These are phyloP conservation scores for Sus cebifrons DNA, from an alignment of 2,797 vertebrate genomes.

Conservation along the genomic window DNA sequence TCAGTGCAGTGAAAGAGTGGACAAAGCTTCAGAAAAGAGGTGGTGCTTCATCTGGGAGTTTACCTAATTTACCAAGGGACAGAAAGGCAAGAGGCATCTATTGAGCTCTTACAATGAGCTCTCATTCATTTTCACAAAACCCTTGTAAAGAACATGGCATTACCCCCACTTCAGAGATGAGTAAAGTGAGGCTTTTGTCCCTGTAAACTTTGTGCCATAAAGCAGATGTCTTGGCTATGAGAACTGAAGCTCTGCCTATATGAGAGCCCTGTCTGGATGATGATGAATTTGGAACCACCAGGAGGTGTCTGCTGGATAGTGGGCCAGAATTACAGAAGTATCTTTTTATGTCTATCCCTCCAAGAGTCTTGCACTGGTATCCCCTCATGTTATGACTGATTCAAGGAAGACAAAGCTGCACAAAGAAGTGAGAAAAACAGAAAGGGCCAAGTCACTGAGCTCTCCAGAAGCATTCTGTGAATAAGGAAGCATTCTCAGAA, in stretches of 20 bases:
- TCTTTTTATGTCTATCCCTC: not conserved
- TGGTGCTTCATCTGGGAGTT: not conserved
- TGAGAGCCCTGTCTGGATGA: not conserved
- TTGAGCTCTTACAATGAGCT: not conserved
- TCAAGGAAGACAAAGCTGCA: not conserved
- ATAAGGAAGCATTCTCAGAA: too few species aligned
- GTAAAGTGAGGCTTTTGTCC: not conserved
- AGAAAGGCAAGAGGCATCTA: not conserved
- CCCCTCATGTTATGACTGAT: not conserved
- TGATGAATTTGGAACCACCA: rapidly evolving
- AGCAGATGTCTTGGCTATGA: not conserved
- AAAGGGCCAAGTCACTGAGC: not conserved
- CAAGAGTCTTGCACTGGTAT: not conserved
- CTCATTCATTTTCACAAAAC: not conserved
- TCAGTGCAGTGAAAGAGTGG: not conserved
- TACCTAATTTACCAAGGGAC: not conserved
- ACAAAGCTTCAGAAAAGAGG: not conserved
- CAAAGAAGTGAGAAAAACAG: not conserved
- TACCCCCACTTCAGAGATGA: not conserved
- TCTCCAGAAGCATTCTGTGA: not conserved
- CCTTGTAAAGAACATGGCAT: not conserved
- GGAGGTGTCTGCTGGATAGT: rapidly evolving
- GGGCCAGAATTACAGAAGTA: rapidly evolving
- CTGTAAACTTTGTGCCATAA: not conserved
- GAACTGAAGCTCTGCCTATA: not conserved